A percentile compares a stretch with the other conserved stretches of the same genome.
These are phyloP conservation scores for Orientallactaga sibirica DNA, from an alignment of 2,797 vertebrate species.

Conservation along the genomic window DNA sequence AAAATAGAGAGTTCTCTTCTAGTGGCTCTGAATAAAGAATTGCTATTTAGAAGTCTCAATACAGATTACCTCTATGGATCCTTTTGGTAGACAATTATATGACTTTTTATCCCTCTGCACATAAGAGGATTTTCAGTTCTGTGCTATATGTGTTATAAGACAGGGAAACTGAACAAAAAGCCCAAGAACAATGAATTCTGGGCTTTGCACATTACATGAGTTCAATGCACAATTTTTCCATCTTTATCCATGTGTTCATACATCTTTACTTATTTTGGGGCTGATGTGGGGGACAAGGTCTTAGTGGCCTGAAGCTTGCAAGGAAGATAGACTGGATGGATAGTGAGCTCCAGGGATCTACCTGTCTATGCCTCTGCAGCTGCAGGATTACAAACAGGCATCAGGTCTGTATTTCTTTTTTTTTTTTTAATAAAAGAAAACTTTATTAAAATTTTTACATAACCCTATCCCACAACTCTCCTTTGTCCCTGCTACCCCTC, in stretches of 20 bases:
- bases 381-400: no score
- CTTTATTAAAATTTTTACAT: no score
- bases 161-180: constrained; percentile 4
- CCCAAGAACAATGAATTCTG: not conserved
- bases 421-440: no score
- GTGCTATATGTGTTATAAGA: not conserved
- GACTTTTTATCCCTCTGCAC: not conserved
- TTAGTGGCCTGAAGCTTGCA: no score
- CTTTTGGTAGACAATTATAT: not conserved
- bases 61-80: not conserved
- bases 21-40: not conserved
- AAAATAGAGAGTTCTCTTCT: not conserved
- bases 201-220: not conserved
- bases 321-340: no score
- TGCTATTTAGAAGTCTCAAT: not conserved
- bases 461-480: no score
- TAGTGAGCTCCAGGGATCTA: no score
- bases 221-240: not conserved
- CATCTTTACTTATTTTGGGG: no score
- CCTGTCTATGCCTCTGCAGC: no score
- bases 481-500: no score
- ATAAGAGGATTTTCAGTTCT: not conserved
- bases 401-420: no score
- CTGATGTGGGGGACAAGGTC: no score
- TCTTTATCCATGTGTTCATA: not conserved